Conservation (phyloP, 2,888 invertebrate genomes). For the Plagiodera versicolora region DNA sequence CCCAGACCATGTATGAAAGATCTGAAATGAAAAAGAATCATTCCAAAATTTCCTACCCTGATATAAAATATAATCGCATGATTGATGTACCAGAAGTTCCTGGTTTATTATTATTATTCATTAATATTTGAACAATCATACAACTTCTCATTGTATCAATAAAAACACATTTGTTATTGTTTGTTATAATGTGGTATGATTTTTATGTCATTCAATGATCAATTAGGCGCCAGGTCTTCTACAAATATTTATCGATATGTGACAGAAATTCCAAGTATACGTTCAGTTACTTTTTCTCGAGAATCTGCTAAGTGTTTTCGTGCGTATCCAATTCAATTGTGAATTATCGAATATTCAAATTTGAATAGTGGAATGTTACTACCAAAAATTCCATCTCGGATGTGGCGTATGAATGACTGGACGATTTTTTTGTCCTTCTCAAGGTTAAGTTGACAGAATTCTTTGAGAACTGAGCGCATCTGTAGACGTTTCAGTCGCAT, state of each 20-base stretch:
- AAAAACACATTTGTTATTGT: too few species aligned
- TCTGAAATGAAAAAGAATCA: conserved; percentile 18
- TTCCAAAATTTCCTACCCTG: too few species aligned
- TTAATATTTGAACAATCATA: too few species aligned
- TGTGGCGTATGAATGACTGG: too few species aligned
- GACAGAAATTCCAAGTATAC: conserved; percentile 8
- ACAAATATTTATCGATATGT: conserved; percentile 25
- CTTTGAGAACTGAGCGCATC: too few species aligned
- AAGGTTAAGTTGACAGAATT: too few species aligned
- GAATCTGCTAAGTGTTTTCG: background rate
- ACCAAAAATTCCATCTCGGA: background rate
- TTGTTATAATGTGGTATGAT: background rate
- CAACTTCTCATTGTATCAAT: too few species aligned
- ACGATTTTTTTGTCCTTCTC: too few species aligned
- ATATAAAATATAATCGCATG: too few species aligned
- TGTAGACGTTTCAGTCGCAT: too few species aligned
- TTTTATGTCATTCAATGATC: conserved; percentile 25
- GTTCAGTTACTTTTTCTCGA: background rate
- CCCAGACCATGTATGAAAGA: conserved; percentile 29
- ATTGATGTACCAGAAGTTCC: too few species aligned
- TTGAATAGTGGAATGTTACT: background rate
- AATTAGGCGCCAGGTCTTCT: conserved; percentile 26
- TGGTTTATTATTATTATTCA: too few species aligned
- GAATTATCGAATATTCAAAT: background rate
- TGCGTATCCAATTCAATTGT: background rate